These are phyloP conservation scores for Busseola fusca DNA, from an alignment of 2,888 invertebrate species.

Conservation along the genomic window DNA sequence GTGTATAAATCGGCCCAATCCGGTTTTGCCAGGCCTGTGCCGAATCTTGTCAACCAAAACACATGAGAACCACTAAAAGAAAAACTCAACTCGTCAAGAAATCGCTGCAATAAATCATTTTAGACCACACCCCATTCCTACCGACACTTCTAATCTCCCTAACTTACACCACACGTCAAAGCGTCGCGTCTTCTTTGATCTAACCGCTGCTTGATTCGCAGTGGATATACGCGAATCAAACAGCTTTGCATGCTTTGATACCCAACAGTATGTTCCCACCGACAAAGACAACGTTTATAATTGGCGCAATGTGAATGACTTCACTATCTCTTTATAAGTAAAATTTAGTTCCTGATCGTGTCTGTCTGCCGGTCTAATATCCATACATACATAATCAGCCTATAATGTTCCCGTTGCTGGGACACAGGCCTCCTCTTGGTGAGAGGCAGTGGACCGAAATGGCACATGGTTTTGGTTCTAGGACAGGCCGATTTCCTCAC, in stretches of 20 bases:
- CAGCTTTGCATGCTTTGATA: slow-evolving; percentile 66
- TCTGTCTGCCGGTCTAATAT: slow-evolving; percentile 1
- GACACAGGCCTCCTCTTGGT: no score
- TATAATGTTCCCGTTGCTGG: no score
- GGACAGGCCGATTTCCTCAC: no score
- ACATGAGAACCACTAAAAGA: background rate
- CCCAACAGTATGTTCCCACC: slow-evolving; percentile 57
- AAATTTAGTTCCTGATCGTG: slow-evolving; percentile 3
- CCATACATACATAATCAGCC: no score
- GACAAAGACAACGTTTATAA: slow-evolving; percentile 51
- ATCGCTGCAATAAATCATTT: background rate
- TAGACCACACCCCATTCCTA: slow-evolving; percentile 23
- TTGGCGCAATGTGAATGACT: slow-evolving; percentile 55
- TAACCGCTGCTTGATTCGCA: slow-evolving; percentile 66
- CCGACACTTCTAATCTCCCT: slow-evolving; percentile 24
- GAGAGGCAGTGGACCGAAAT: no score
- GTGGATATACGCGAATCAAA: slow-evolving; percentile 66
- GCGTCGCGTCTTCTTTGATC: slow-evolving; percentile 64
- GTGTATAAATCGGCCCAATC: no score
- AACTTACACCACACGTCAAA: slow-evolving; percentile 54
- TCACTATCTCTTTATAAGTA: slow-evolving; percentile 29
- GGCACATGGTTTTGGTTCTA: no score
- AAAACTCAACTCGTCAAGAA: background rate
- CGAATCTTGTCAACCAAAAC: background rate
- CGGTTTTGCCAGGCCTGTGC: background rate